Conservation (phyloP, 1,140 invertebrate genomes). For the Choristoneura fumiferana region DNA sequence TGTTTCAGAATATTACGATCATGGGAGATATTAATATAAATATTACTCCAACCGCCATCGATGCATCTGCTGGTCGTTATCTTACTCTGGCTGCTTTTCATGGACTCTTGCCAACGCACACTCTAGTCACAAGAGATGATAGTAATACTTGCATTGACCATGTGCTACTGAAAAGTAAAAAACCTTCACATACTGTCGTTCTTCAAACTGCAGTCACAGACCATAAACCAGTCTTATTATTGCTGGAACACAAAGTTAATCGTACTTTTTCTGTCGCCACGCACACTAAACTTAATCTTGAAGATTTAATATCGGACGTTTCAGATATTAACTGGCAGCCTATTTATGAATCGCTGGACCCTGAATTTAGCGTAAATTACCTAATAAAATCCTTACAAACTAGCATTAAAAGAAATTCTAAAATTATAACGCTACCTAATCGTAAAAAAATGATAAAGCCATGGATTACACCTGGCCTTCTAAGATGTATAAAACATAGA, state of each 20-base stretch:
- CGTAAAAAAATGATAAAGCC: background rate
- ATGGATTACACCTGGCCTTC: background rate
- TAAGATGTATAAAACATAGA: constrained; percentile 6
- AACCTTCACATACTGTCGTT: too few relatives aligned
- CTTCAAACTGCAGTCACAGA: background rate
- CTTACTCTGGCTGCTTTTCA: background rate
- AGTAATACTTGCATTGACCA: background rate
- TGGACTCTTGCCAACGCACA: background rate
- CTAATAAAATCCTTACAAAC: background rate
- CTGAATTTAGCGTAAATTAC: background rate
- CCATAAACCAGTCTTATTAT: background rate
- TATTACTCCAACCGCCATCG: background rate
- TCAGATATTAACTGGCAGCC: background rate
- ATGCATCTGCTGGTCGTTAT: background rate
- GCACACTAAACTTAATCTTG: background rate
- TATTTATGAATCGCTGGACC: background rate
- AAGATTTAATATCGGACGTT: background rate
- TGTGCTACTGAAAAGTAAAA: background rate
- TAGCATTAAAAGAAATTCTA: background rate
- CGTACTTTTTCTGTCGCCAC: background rate
- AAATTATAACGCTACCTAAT: background rate
- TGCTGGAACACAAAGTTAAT: too few relatives aligned
- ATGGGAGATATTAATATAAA: background rate
- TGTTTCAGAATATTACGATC: background rate
- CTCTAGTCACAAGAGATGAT: background rate